These are phyloP conservation scores for Plusia festucae DNA, from an alignment of 2,888 invertebrate genomes.

Conservation along the genomic window DNA sequence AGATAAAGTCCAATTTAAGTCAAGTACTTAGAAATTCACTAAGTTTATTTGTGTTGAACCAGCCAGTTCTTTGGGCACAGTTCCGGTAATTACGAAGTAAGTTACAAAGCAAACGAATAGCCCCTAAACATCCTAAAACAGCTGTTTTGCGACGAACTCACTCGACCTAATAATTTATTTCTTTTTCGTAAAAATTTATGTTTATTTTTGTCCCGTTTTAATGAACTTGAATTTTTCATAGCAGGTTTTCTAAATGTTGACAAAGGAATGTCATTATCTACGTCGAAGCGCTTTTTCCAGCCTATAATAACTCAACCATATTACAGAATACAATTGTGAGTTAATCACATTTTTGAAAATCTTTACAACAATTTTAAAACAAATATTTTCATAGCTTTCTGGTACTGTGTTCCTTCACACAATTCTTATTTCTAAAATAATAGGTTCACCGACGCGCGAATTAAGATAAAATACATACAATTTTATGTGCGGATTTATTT, in stretches of 20 bases:
- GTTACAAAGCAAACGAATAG: conserved; percentile 37
- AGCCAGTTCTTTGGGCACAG: conserved; percentile 30
- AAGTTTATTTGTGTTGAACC: conserved; percentile 38
- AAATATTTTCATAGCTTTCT: too few species aligned
- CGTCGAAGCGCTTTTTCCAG: not conserved
- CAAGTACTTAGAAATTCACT: conserved; percentile 31
- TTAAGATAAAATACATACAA: conserved; percentile 1
- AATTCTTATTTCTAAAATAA: too few species aligned
- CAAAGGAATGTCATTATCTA: conserved; percentile 21
- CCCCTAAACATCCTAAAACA: conserved; percentile 27
- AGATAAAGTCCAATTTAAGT: conserved; percentile 21
- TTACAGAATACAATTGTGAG: not conserved
- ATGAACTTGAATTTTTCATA: conserved; percentile 31
- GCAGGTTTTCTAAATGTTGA: conserved; percentile 28
- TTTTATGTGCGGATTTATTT: not conserved
- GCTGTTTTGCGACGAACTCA: conserved; percentile 24
- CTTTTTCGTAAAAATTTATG: conserved; percentile 27
- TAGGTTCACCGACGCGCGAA: not conserved
- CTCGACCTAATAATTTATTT: conserved; percentile 27
- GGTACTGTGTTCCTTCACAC: too few species aligned
- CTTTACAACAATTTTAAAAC: too few species aligned
- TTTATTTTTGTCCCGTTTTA: conserved; percentile 32
- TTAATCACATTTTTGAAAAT: not conserved
- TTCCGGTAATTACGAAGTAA: conserved; percentile 52
- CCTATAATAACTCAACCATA: too few species aligned